phyloP scores from a whole-genome alignment of 2,888 invertebrate species.

The Hirudinaria manillensis region DNA sequence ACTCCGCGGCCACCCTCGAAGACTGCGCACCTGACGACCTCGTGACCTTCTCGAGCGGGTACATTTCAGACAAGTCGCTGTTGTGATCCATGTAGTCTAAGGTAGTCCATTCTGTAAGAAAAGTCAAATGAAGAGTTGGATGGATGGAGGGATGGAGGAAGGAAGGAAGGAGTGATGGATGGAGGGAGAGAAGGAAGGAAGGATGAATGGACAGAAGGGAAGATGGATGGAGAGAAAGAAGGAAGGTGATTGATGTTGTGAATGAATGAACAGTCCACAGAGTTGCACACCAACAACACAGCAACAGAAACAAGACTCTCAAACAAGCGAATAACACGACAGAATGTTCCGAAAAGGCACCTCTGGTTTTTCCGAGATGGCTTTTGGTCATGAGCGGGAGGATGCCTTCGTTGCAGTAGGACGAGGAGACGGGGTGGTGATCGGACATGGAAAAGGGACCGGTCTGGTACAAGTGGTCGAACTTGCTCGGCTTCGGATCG shows the following conservation, averaged over 20 bases:
- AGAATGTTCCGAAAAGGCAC: background rate
- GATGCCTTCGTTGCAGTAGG: background rate
- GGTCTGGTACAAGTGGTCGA: background rate
- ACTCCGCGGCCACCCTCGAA: background rate
- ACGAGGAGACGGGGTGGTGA: background rate
- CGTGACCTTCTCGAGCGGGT: background rate
- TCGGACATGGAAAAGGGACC: background rate
- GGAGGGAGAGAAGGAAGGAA: too few relatives aligned
- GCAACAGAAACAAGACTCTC: too few relatives aligned
- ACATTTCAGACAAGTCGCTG: background rate
- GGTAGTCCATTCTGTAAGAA: background rate
- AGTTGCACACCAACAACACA: too few relatives aligned
- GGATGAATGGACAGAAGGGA: too few relatives aligned
- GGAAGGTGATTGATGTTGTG: too few relatives aligned
- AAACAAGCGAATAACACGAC: too few relatives aligned
- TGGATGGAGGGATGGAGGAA: too few relatives aligned
- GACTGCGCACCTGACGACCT: background rate
- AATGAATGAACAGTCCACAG: too few relatives aligned
- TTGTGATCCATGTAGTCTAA: slow-evolving; percentile 7
- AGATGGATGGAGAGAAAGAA: too few relatives aligned
- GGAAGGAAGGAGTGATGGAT: too few relatives aligned
- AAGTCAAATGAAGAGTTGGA: background rate
- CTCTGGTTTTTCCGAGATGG: slow-evolving; percentile 1
- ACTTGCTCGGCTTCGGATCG: background rate
- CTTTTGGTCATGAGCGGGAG: background rate